phyloP scores from a whole-genome alignment of 2,113 vertebrate species.

The Passerina amoena region DNA sequence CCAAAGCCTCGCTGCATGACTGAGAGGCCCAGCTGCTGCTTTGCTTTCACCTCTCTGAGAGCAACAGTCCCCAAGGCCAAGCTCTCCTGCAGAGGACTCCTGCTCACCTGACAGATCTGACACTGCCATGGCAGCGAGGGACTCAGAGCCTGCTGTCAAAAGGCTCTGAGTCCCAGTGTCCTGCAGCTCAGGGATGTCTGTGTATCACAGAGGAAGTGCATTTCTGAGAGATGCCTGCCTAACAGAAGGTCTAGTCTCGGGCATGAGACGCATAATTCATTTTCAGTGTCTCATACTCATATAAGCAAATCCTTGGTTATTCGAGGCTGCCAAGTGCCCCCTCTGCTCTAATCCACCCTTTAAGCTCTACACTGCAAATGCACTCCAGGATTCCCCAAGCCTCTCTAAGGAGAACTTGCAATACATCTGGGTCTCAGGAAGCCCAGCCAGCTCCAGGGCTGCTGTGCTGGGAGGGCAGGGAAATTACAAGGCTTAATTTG shows the following conservation, averaged over 20 bases:
- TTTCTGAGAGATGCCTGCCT: neutral
- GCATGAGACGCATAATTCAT: neutral
- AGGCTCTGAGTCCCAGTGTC: neutral
- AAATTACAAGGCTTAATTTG: neutral
- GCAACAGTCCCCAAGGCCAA: neutral
- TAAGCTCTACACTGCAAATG: neutral
- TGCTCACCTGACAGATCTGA: neutral
- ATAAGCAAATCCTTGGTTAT: neutral
- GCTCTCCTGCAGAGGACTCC: neutral
- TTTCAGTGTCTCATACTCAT: neutral
- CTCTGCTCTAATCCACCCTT: neutral
- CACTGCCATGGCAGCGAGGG: accelerated
- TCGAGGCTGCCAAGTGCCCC: neutral
- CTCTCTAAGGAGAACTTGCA: neutral
- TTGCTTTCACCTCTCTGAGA: neutral
- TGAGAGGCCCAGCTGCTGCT: conserved; percentile 4
- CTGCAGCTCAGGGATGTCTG: neutral
- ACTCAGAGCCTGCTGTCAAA: neutral
- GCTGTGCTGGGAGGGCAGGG: neutral
- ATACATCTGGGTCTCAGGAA: neutral
- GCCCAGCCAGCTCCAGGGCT: neutral
- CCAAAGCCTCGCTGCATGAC: neutral
- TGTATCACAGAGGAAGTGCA: neutral
- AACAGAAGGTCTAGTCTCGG: neutral
- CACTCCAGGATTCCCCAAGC: neutral